phyloP scores from a whole-genome alignment of 2,113 vertebrate genomes.

The Dipodomys merriami region DNA sequence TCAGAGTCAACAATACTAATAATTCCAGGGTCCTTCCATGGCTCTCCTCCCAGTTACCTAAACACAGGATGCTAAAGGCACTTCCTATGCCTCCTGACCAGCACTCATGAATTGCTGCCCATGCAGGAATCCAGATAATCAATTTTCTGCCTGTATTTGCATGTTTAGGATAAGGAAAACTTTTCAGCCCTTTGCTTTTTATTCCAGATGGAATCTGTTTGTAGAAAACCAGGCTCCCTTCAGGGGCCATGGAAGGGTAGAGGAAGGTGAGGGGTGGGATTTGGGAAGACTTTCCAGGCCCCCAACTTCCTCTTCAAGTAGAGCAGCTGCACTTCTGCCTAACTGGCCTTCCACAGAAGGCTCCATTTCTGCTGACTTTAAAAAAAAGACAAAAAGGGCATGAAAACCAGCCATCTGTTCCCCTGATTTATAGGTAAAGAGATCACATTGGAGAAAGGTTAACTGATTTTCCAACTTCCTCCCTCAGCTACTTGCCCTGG shows the following conservation, averaged over 20 bases:
- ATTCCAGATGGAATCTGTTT: conserved; percentile 67
- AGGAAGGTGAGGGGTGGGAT: conserved; percentile 32
- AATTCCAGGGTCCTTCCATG: not conserved
- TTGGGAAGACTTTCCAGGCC: conserved; percentile 20
- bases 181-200: conserved; percentile 33
- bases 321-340: conserved; percentile 52
- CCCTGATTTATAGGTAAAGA: conserved; percentile 5
- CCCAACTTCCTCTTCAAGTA: conserved; percentile 64
- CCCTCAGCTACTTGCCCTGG: not conserved
- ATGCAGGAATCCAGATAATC: conserved; percentile 48
- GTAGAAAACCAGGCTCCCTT: conserved; percentile 36
- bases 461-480: not conserved
- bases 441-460: not conserved
- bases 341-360: conserved; percentile 20
- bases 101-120: not conserved
- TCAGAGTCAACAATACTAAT: not conserved
- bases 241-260: not conserved
- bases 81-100: conserved; percentile 21
- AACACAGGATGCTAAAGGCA: not conserved
- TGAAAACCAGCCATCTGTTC: conserved; percentile 3
- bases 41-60: not conserved
- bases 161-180: conserved; percentile 49
- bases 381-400: not conserved
- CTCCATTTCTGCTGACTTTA: conserved; percentile 37
- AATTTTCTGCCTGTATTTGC: conserved; percentile 59